phyloP scores from a whole-genome alignment of 2,888 invertebrate species.

The Odontocolon sp. region DNA sequence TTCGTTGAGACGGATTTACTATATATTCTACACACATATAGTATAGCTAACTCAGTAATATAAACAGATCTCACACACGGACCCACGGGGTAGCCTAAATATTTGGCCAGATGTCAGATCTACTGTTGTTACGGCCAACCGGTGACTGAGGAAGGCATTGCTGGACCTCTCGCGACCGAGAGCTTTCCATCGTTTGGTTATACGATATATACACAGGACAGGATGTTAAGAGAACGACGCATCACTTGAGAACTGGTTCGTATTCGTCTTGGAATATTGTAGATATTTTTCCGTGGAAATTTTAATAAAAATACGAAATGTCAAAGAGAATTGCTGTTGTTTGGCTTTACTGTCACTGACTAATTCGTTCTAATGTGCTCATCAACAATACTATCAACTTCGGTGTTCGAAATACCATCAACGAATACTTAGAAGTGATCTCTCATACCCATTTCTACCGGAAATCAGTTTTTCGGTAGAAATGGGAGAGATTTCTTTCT shows the following conservation, averaged over 20 bases:
- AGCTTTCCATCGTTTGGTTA: constrained; percentile 8
- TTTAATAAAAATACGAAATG: background rate
- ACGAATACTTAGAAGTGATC: too few relatives aligned
- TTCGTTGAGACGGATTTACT: background rate
- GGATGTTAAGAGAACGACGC: background rate
- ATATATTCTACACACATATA: background rate
- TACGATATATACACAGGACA: background rate
- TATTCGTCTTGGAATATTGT: background rate
- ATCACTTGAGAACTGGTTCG: constrained; percentile 7
- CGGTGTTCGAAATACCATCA: too few relatives aligned
- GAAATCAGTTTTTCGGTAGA: too few relatives aligned
- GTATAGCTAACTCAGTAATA: constrained; percentile 36
- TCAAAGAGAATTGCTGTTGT: too few relatives aligned
- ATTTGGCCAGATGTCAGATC: constrained; percentile 72
- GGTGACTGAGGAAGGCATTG: constrained; percentile 13
- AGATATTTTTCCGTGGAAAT: background rate
- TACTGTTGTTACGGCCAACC: constrained; percentile 39
- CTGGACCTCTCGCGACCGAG: background rate
- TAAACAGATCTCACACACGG: constrained; percentile 63
- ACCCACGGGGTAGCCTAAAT: constrained; percentile 66
- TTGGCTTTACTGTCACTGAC: too few relatives aligned
- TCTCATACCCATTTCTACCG: too few relatives aligned
- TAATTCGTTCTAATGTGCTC: too few relatives aligned
- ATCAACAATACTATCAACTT: too few relatives aligned
- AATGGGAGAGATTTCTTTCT: too few relatives aligned